Evolutionary conservation across 2,888 invertebrate species (phyloP), one percentile per base, ranked within the genome.

Genomic region (Apocheima hispidaria): DNA sequence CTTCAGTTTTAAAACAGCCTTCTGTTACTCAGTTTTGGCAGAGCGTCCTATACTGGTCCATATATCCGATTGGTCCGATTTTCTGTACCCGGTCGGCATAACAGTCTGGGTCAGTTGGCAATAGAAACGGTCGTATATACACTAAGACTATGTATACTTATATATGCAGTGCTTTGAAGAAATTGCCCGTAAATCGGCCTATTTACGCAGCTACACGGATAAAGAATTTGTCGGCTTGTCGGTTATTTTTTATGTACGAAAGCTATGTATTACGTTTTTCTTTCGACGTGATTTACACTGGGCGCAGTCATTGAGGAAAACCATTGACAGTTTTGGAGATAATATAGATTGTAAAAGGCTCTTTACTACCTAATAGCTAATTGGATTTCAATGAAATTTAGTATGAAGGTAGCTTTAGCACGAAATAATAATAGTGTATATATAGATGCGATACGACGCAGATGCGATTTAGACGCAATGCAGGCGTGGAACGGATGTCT

Each of bases 31-130:
- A 21, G 20, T 20, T 40, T 40, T 36, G 36, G 40, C 21, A 12
- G 21, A 12, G 12, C 14, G 12, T 9, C 12, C 20, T 40, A 12
- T 18, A 18, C 9, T 18, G 40, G 36, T 16, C 16, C 36, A 14
- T 36, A 36, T 7, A n/a, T n/a, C n/a, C n/a, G n/a, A n/a, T n/a
- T n/a, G 5, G 2, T 6, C 7, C 36, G 16, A 36, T 16, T 16
- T 16, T 33, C 35, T 14, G n/a, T 38, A 38, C 40, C 20, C 30
- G n/a, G 30, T 40, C 16, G 21, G n/a, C 41, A 33, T 14, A 52
- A 53, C 43, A 14, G 52, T 53, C 52, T 51, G 51, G 51, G 51
- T 51, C 51, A 51, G 12, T 40, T 40, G 51, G 51, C 40, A 51
- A 21, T n/a, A 9, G 16, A 46, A n/a, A 21, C 41, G 4, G 7